These are phyloP conservation scores for Drosophila ananassae DNA, from an alignment of 1,140 invertebrate genomes.

Conservation along the genomic window DNA sequence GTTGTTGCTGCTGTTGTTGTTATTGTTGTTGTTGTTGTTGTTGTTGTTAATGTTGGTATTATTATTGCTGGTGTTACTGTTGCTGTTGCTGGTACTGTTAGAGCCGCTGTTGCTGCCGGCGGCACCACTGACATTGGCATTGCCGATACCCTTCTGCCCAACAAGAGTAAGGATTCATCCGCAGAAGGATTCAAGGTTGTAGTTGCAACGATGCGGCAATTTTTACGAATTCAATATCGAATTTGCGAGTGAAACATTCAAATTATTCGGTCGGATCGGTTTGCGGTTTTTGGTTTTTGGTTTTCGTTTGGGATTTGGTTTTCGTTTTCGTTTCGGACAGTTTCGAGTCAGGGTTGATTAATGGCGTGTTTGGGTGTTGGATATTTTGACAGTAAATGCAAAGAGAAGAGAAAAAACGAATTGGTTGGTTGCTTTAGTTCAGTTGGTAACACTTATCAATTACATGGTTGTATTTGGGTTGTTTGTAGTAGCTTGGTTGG, in stretches of 20 bases:
- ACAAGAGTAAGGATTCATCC: neutral
- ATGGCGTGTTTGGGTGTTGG: conserved; percentile 41
- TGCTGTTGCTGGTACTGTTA: conserved; percentile 9
- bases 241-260: conserved; percentile 4
- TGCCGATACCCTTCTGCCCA: conserved; percentile 57
- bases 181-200: conserved; percentile 42
- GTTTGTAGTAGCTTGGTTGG: conserved; percentile 17
- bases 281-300: conserved; percentile 3
- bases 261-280: conserved; percentile 10
- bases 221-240: conserved; percentile 13
- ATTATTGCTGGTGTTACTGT: neutral
- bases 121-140: neutral
- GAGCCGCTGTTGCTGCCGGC: conserved; percentile 1
- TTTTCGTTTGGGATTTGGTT: conserved; percentile 14
- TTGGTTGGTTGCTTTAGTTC: conserved; percentile 73
- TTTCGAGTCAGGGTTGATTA: conserved; percentile 9
- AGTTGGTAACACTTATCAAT: conserved; percentile 70
- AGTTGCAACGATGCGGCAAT: conserved; percentile 31
- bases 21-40: conserved; percentile 1
- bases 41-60: conserved; percentile 2
- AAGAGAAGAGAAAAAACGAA: conserved; percentile 79
- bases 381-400: conserved; percentile 68
- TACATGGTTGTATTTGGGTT: conserved; percentile 44
- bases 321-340: conserved; percentile 9
- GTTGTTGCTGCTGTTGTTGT: neutral